These are phyloP conservation scores for Myxocyprinus asiaticus DNA, from an alignment of 2,113 vertebrate genomes.

Conservation along the genomic window DNA sequence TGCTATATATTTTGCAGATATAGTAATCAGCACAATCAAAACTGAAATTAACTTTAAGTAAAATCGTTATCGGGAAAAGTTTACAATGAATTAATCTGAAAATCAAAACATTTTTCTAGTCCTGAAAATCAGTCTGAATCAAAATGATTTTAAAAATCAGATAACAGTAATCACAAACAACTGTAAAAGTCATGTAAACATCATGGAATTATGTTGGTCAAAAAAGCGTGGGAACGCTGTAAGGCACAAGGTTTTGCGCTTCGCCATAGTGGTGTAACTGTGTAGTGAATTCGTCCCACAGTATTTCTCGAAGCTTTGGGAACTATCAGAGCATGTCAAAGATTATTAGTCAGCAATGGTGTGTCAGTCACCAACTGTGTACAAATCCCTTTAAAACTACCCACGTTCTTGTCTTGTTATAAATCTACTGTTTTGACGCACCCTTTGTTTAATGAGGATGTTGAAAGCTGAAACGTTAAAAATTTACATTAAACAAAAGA, in stretches of 20 bases:
- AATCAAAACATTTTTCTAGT: no score
- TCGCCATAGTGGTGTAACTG: neutral
- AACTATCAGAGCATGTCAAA: neutral
- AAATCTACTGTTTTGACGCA: neutral
- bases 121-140: no score
- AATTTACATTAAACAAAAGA: constrained; percentile 14
- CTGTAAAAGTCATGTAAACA: no score
- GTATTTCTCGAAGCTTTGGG: neutral
- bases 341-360: neutral
- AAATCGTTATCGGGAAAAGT: no score
- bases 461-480: constrained; percentile 21
- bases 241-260: neutral
- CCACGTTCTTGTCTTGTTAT: neutral
- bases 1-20: no score
- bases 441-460: constrained; percentile 21
- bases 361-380: neutral
- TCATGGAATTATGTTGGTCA: no score
- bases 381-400: neutral
- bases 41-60: no score
- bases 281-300: neutral
- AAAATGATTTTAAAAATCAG: no score
- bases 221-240: no score
- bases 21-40: no score
- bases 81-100: no score
- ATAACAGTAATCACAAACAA: no score